Evolutionary conservation across 2,888 invertebrate species (phyloP).

Genomic region (Xestoiulus laeticollis): DNA sequence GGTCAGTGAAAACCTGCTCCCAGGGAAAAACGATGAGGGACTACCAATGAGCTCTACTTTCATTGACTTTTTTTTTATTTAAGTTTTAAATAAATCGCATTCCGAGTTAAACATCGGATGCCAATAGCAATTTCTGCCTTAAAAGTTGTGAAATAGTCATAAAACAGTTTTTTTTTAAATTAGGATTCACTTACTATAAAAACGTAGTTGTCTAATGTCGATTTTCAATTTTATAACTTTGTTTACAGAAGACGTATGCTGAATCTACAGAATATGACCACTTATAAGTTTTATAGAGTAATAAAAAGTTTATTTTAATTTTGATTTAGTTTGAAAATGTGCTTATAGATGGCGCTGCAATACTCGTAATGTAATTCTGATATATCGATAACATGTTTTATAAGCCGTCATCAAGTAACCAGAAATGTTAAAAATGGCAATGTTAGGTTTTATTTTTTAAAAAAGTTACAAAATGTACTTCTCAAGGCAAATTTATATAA

Average conservation of each 20-base stretch:
- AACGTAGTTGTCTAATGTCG: not conserved
- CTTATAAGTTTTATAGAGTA: not conserved
- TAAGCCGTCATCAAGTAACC: too few relatives aligned
- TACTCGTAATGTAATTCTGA: too few relatives aligned
- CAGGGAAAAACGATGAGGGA: constrained; percentile 33
- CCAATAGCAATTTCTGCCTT: not conserved
- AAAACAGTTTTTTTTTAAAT: not conserved
- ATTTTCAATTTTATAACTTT: not conserved
- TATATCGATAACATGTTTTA: too few relatives aligned
- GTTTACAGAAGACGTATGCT: not conserved
- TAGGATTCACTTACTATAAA: not conserved
- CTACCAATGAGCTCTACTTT: constrained; percentile 33
- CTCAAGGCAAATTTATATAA: too few relatives aligned
- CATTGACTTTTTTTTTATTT: not conserved
- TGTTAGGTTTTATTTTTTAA: too few relatives aligned
- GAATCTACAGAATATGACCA: not conserved
- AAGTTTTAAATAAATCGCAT: not conserved
- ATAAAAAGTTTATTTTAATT: not conserved
- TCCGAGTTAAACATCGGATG: not conserved
- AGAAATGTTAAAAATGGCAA: too few relatives aligned
- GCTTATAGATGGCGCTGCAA: constrained; percentile 14
- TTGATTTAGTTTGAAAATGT: not conserved
- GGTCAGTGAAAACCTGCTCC: constrained; percentile 50
- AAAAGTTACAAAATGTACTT: too few relatives aligned
- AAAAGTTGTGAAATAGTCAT: not conserved